phyloP scores from a whole-genome alignment of 2,113 vertebrate genomes.

The Solea senegalensis region DNA sequence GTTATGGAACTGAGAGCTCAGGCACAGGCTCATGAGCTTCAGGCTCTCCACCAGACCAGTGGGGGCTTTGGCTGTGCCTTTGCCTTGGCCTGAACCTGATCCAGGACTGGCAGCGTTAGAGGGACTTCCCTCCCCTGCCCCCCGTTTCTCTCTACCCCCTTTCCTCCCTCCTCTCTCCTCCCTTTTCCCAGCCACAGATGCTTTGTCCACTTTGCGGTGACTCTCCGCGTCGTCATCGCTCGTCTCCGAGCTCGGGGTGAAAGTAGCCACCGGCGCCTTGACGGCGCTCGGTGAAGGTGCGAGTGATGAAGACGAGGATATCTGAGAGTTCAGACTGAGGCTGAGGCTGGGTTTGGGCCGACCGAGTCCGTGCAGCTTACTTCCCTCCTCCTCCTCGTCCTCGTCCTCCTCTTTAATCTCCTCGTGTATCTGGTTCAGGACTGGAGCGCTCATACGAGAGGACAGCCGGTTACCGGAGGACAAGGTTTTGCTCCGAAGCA shows the following conservation, averaged over 20 bases:
- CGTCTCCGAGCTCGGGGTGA: constrained; percentile 91
- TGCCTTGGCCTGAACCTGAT: constrained; percentile 76
- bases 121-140: constrained; percentile 67
- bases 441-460: constrained; percentile 91
- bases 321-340: constrained; percentile 89
- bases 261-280: constrained; percentile 33
- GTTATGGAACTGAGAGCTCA: constrained; percentile 91
- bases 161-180: constrained; percentile 12
- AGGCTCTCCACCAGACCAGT: constrained; percentile 91
- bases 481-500: constrained; percentile 88
- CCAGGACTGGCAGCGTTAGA: constrained; percentile 79
- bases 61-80: constrained; percentile 65
- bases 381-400: constrained; percentile 57
- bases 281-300: constrained; percentile 44
- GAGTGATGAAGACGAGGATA: constrained; percentile 48
- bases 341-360: constrained; percentile 90
- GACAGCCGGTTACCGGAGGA: constrained; percentile 92
- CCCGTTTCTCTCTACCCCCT: constrained; percentile 35
- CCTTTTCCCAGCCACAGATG: constrained; percentile 57
- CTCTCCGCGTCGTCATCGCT: constrained; percentile 91
- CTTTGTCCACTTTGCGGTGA: constrained; percentile 77
- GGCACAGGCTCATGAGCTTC: constrained; percentile 93
- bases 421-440: constrained; percentile 98
- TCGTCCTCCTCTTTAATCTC: constrained; percentile 90
- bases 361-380: constrained; percentile 46